phyloP scores from a whole-genome alignment of 2,113 vertebrate genomes.

The Orientallactaga bullata region DNA sequence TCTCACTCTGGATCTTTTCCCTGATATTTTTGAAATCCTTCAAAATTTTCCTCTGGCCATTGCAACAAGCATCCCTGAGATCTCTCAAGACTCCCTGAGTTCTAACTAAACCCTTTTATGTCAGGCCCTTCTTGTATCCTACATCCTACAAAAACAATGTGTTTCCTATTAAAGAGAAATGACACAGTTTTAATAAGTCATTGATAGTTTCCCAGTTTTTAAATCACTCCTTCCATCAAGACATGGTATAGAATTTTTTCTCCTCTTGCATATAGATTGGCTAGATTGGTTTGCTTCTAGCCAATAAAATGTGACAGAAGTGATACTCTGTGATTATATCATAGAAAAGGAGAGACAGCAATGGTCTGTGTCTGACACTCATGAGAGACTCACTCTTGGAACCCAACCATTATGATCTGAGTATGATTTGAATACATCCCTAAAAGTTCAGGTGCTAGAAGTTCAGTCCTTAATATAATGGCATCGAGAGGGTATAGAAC shows the following conservation, averaged over 20 bases:
- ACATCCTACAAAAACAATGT: not conserved
- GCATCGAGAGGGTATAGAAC: not conserved
- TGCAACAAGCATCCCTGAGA: not conserved
- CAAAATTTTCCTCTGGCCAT: not conserved
- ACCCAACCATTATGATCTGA: not conserved
- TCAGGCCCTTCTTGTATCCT: not conserved
- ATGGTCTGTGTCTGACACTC: not conserved
- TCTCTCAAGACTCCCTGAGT: not conserved
- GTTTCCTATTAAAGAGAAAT: conserved; percentile 9
- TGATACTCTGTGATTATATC: not conserved
- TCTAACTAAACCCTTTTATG: not conserved
- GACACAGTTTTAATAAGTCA: not conserved
- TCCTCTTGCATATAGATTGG: not conserved
- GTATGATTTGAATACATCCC: not conserved
- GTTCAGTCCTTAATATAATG: not conserved
- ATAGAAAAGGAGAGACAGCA: not conserved
- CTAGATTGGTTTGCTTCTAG: conserved; percentile 29
- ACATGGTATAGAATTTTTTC: not conserved
- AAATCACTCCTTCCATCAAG: not conserved
- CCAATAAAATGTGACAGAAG: not conserved
- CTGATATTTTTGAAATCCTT: not conserved
- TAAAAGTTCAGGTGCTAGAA: not conserved
- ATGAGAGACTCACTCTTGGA: conserved; percentile 10
- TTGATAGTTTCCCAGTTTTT: not conserved
- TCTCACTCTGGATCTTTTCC: not conserved